A percentile compares a stretch with the other conserved stretches of the same genome.
phyloP scores from a whole-genome alignment of 1,140 invertebrate genomes.

The Lineus longissimus region DNA sequence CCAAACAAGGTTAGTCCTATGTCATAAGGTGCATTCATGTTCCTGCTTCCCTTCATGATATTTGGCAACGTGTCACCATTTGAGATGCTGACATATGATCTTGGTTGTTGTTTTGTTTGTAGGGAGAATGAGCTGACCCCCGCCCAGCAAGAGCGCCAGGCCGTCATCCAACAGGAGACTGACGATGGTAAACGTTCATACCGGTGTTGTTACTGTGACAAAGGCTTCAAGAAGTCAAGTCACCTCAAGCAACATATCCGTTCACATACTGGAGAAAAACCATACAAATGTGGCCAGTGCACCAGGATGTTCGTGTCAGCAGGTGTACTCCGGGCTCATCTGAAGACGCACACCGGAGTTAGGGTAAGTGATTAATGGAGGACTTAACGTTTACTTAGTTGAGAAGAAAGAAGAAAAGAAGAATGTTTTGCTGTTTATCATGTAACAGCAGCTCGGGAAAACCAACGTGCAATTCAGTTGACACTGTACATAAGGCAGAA shows the following conservation, averaged over 20 bases:
- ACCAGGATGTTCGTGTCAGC: slow-evolving; percentile 39
- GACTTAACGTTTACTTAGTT: no score
- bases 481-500: no score
- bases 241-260: slow-evolving; percentile 49
- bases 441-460: no score
- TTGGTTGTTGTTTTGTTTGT: not conserved
- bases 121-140: slow-evolving; percentile 5
- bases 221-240: slow-evolving; percentile 45
- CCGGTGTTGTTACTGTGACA: slow-evolving; percentile 39
- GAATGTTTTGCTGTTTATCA: no score
- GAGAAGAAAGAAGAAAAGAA: no score
- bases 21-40: no score
- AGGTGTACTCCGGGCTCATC: slow-evolving; percentile 49
- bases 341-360: slow-evolving; percentile 45
- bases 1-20: slow-evolving; percentile 31
- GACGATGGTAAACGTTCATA: slow-evolving; percentile 19
- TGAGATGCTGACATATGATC: no score
- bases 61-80: no score
- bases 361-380: slow-evolving; percentile 11
- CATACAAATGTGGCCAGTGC: slow-evolving; percentile 50
- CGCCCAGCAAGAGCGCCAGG: slow-evolving; percentile 15
- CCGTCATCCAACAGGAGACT: slow-evolving; percentile 5
- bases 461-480: no score
- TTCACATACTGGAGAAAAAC: slow-evolving; percentile 44
- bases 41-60: no score